phyloP scores from a whole-genome alignment of 2,797 vertebrate genomes.

The Gephyroberyx darwinii region DNA sequence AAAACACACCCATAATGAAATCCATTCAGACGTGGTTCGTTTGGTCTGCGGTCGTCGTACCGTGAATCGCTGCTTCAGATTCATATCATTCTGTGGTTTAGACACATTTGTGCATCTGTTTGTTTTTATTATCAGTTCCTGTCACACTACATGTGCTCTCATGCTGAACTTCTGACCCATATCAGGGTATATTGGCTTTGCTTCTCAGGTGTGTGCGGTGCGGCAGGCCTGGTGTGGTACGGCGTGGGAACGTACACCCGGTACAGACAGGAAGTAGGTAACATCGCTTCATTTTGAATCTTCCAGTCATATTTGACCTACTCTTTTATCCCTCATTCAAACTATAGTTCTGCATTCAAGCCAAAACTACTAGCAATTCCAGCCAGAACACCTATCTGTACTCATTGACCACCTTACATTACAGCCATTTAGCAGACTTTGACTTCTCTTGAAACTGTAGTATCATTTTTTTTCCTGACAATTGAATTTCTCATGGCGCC shows the following conservation, averaged over 20 bases:
- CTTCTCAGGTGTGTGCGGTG: slow-evolving; percentile 42
- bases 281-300: not conserved
- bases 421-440: too few relatives aligned
- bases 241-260: slow-evolving; percentile 52
- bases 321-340: not conserved
- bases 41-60: slow-evolving; percentile 41
- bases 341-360: too few relatives aligned
- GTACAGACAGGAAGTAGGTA: slow-evolving; percentile 59
- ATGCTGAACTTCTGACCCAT: not conserved
- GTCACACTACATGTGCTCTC: not conserved
- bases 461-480: too few relatives aligned
- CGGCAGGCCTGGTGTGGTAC: slow-evolving; percentile 48
- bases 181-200: not conserved
- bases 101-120: slow-evolving; percentile 28
- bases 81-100: slow-evolving; percentile 57
- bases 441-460: too few relatives aligned
- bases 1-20: slow-evolving; percentile 30
- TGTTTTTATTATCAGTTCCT: slow-evolving; percentile 13
- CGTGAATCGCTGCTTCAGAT: slow-evolving; percentile 40
- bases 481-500: too few relatives aligned
- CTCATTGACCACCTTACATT: not conserved
- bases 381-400: not conserved
- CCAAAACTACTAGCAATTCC: too few relatives aligned
- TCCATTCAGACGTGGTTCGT: slow-evolving; percentile 42
- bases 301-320: too few relatives aligned